Conservation (phyloP, 1,140 invertebrate genomes). For the Carposina sasakii region DNA sequence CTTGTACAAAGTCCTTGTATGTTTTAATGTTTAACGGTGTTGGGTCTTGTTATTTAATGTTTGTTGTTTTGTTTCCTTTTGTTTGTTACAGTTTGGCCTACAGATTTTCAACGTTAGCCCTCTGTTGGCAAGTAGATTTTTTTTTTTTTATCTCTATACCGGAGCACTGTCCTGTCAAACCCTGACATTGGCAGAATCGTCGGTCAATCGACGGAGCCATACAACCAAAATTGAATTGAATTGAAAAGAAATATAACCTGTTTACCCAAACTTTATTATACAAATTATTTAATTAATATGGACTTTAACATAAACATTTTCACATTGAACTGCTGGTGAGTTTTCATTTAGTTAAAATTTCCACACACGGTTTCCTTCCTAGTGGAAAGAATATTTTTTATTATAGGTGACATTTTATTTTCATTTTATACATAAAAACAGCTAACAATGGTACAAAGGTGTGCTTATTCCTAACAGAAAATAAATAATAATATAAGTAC, state of each 20-base stretch:
- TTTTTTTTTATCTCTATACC: not conserved
- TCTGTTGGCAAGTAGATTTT: not conserved
- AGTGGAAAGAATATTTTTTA: not conserved
- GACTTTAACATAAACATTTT: conserved; percentile 52
- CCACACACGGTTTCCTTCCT: not conserved
- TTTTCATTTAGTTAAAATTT: conserved; percentile 1
- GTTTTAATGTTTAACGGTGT: too few species aligned
- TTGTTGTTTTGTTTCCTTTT: too few species aligned
- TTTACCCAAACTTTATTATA: not conserved
- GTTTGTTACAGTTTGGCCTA: too few species aligned
- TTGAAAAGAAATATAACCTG: not conserved
- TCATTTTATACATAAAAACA: not conserved
- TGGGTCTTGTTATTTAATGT: too few species aligned
- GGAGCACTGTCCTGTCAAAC: too few species aligned
- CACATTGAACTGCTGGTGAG: conserved; percentile 64
- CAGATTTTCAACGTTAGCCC: too few species aligned
- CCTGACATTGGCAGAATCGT: too few species aligned
- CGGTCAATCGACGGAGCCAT: too few species aligned
- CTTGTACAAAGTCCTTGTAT: too few species aligned
- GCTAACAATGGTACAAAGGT: not conserved
- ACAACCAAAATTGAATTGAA: not conserved
- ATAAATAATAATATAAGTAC: not conserved
- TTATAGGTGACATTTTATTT: not conserved
- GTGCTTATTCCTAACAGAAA: not conserved
- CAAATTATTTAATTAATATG: conserved; percentile 19